Evolutionary conservation across 2,888 invertebrate species (phyloP), one percentile per base, ranked within the genome.

Genomic region (Epiblema foenella): DNA sequence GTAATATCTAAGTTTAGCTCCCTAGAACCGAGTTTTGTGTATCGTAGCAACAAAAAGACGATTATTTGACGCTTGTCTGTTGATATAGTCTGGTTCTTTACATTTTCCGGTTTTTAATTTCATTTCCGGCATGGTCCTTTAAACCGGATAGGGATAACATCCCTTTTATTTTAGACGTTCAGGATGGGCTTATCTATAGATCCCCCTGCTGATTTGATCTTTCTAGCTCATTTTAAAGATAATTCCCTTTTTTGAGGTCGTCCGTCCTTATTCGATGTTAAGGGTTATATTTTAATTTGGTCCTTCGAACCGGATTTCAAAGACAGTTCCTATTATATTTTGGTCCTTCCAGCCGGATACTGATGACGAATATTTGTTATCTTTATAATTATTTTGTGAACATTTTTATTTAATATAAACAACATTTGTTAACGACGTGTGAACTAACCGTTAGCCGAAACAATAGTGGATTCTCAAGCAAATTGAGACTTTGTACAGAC

Each of bases 401-500:
- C 18, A 7, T n/a, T 49, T 33, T 33, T 62, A 51, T 62, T 63
- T 60, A 17, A 29, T 63, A 20, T 20, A 59, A n/a, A 59, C 51
- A 37, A 17, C 37, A 63, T 24, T 42, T 42, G 42, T 51, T 33
- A 63, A 62, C 9, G 51, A n/a, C 12, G 9, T 37, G 49, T 9
- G 29, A 49, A 52, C 37, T 18, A 20, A 8, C 24, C n/a, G 15
- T 18, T 63, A 0, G 18, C 18, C 17, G 17, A 12, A 52, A 63
- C 63, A 63, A 63, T 63, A 37, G 33, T 37, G 29, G 5, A 10
- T 2, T 59, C 42, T n/a, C 59, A 59, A 42, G 42, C 58, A 18
- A 20, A 20, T 42, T 33, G 8, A 3, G n/a, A 5, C 39, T n/a
- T 39, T n/a, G n/a, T 46, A 46, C 46, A 7, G 39, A 59, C 58